Evolutionary conservation across 1,140 invertebrate species (phyloP).

Genomic region (Mercenaria mercenaria): DNA sequence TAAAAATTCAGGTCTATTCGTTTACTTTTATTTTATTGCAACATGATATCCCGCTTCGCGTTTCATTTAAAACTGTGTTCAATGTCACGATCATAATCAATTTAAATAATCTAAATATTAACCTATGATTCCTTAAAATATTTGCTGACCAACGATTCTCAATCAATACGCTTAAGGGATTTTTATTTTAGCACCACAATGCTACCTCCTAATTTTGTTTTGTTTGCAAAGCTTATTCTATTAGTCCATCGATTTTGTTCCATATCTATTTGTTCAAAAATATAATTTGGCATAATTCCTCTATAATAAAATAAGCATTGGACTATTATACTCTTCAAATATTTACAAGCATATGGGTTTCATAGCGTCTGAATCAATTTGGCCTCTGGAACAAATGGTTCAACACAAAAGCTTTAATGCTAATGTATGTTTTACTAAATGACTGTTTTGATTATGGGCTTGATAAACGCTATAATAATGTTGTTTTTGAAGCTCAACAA

Average conservation of each 20-base stretch:
- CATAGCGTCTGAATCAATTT: conserved; percentile 44
- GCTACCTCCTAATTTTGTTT: conserved; percentile 24
- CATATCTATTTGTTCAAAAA: conserved; percentile 55
- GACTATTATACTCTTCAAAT: conserved; percentile 54
- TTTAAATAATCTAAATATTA: conserved; percentile 45
- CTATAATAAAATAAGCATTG: conserved; percentile 46
- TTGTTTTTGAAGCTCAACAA: not conserved
- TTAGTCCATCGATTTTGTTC: conserved; percentile 13
- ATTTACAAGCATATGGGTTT: conserved; percentile 10
- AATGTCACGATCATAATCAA: conserved; percentile 13
- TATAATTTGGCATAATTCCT: conserved; percentile 60
- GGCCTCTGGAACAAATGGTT: conserved; percentile 31
- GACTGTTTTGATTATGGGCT: conserved; percentile 7
- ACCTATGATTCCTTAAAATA: conserved; percentile 47
- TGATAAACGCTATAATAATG: conserved; percentile 2
- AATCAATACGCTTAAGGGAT: conserved; percentile 47
- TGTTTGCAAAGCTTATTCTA: conserved; percentile 61
- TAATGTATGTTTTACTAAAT: conserved; percentile 42
- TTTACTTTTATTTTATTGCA: too few relatives aligned
- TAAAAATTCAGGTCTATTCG: too few relatives aligned
- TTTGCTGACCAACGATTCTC: not conserved
- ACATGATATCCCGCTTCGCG: not conserved
- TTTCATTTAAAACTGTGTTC: not conserved
- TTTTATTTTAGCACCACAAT: conserved; percentile 40
- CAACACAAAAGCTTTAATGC: conserved; percentile 26